These are phyloP conservation scores for Tuta absoluta DNA, from an alignment of 2,888 invertebrate genomes.

Conservation along the genomic window DNA sequence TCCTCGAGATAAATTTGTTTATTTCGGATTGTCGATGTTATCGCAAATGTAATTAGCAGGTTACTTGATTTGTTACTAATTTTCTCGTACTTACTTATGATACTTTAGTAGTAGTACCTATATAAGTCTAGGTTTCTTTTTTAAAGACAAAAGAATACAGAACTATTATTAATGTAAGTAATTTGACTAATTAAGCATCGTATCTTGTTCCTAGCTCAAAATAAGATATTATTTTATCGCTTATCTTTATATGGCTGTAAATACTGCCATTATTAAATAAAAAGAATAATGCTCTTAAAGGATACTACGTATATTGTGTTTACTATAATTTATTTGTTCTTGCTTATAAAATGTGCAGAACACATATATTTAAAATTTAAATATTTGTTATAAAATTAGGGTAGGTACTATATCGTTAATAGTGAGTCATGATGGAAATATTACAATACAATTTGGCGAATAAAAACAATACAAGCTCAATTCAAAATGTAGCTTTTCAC, in stretches of 20 bases:
- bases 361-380: slow-evolving; percentile 19
- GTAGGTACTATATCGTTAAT: slow-evolving; percentile 33
- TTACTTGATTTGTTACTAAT: not conserved
- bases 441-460: no score
- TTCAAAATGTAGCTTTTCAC: no score
- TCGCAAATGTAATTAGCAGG: not conserved
- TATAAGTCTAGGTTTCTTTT: no score
- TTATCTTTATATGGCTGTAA: slow-evolving; percentile 44
- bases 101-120: no score
- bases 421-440: no score
- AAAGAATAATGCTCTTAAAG: slow-evolving; percentile 52
- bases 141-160: no score
- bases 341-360: slow-evolving; percentile 28
- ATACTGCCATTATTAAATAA: slow-evolving; percentile 53
- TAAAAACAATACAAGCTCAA: no score
- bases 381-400: slow-evolving; percentile 28
- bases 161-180: no score
- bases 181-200: no score
- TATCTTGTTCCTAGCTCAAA: slow-evolving; percentile 45
- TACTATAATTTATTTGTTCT: slow-evolving; percentile 39
- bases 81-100: no score
- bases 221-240: not conserved
- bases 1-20: slow-evolving; percentile 7
- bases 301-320: slow-evolving; percentile 43
- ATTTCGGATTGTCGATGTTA: slow-evolving; percentile 4